A percentile compares a stretch with the other conserved stretches of the same genome.
Evolutionary conservation across 2,888 invertebrate species (phyloP).

Genomic region (Carpatolechia fugitivella): DNA sequence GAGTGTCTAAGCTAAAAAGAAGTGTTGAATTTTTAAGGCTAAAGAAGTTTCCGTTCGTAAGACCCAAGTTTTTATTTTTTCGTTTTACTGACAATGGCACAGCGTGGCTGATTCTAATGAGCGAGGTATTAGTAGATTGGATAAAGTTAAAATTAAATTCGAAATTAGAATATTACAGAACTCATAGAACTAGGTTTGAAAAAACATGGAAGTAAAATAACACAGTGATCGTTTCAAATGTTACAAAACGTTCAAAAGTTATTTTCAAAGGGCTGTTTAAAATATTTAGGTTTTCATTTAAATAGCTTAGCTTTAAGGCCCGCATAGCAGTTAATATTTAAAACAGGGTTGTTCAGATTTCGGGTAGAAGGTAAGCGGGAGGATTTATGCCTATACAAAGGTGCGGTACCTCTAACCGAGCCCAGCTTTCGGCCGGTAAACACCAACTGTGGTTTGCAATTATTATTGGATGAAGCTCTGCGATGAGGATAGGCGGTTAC

Average conservation of each 20-base stretch:
- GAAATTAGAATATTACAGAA: too few species aligned
- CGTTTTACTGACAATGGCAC: too few species aligned
- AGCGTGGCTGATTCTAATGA: too few species aligned
- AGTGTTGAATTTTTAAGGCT: background rate
- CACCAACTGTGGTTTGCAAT: background rate
- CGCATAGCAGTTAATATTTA: constrained; percentile 12
- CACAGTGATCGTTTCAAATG: too few species aligned
- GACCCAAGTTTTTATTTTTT: too few species aligned
- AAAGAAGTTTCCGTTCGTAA: too few species aligned
- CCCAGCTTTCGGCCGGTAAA: background rate
- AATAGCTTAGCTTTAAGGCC: background rate
- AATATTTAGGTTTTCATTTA: background rate
- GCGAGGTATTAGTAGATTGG: too few species aligned
- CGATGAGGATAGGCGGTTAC: background rate
- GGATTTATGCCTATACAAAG: constrained; percentile 10
- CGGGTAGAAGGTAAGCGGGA: background rate
- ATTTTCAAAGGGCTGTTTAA: too few species aligned
- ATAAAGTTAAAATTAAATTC: too few species aligned
- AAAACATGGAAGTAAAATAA: too few species aligned
- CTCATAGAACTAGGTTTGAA: too few species aligned
- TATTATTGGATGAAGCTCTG: background rate
- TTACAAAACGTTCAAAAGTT: too few species aligned
- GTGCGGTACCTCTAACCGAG: constrained; percentile 1
- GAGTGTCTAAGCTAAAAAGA: background rate
- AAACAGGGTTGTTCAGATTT: constrained; percentile 12